Conservation (phyloP, 1,140 invertebrate genomes). For the Drosophila kepulauana region DNA sequence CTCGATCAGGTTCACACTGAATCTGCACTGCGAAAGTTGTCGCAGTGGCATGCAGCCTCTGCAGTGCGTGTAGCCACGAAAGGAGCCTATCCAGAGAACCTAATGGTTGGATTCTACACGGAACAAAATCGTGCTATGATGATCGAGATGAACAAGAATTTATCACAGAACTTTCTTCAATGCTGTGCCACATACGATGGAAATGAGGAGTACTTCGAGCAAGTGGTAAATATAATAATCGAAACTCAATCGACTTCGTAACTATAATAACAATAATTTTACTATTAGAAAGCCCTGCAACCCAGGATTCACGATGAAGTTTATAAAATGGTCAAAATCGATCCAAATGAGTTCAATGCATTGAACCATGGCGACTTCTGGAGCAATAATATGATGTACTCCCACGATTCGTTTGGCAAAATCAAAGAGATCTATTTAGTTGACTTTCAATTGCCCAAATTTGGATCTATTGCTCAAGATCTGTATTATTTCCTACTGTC, state of each 20-base stretch:
- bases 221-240: constrained; percentile 47
- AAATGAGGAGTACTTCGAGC: constrained; percentile 57
- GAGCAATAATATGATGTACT: constrained; percentile 87
- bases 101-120: constrained; percentile 51
- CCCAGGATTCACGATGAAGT: constrained; percentile 36
- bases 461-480: constrained; percentile 65
- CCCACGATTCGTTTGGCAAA: constrained; percentile 85
- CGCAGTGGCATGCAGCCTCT: constrained; percentile 86
- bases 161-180: constrained; percentile 41
- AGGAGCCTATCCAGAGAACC: constrained; percentile 65
- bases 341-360: constrained; percentile 86
- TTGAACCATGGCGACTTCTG: constrained; percentile 88
- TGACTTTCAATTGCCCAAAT: constrained; percentile 69
- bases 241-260: neutral
- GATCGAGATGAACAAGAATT: constrained; percentile 42
- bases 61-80: constrained; percentile 84
- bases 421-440: constrained; percentile 71
- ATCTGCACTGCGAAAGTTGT: constrained; percentile 85
- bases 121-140: constrained; percentile 47
- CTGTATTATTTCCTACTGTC: constrained; percentile 69
- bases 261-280: neutral
- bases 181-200: constrained; percentile 52
- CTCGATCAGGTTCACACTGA: constrained; percentile 85
- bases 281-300: constrained; percentile 44
- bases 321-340: constrained; percentile 33